Percentiles rank a stretch among this genome's conserved stretches.
Conservation (phyloP, 2,113 vertebrate species). For the Monarcha castaneiventris region DNA sequence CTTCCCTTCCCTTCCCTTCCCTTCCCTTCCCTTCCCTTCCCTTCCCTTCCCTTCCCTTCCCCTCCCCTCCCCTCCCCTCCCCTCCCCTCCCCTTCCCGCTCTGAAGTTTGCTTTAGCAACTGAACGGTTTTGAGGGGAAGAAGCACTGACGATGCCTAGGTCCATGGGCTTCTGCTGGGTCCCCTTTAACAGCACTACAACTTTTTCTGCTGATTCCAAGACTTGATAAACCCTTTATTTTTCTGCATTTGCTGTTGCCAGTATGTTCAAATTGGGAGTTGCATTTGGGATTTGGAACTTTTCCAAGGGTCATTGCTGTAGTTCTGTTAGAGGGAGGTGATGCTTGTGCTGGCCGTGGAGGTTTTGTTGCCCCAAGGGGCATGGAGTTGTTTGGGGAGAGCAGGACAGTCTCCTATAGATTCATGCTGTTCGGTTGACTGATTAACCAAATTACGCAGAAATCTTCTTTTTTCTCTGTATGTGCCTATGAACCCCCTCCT, state of each 20-base stretch:
- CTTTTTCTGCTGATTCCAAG: neutral
- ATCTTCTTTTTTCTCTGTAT: neutral
- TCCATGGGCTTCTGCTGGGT: neutral
- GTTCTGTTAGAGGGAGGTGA: neutral
- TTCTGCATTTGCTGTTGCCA: neutral
- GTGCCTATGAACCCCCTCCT: neutral
- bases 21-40: neutral
- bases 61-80: neutral
- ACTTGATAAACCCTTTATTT: neutral
- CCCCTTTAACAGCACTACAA: neutral
- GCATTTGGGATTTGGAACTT: neutral
- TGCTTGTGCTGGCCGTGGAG: accelerated
- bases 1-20: neutral
- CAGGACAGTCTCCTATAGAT: neutral
- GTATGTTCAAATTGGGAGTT: neutral
- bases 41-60: neutral
- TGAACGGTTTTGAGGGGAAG: neutral
- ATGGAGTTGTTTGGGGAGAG: neutral
- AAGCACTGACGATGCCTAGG: neutral
- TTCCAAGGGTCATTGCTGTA: accelerated
- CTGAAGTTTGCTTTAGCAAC: neutral
- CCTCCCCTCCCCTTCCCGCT: neutral
- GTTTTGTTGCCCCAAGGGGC: accelerated
- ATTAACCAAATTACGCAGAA: neutral
- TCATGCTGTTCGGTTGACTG: neutral